Conservation (phyloP, 1,140 invertebrate species). For the Polypedilum pembai region DNA sequence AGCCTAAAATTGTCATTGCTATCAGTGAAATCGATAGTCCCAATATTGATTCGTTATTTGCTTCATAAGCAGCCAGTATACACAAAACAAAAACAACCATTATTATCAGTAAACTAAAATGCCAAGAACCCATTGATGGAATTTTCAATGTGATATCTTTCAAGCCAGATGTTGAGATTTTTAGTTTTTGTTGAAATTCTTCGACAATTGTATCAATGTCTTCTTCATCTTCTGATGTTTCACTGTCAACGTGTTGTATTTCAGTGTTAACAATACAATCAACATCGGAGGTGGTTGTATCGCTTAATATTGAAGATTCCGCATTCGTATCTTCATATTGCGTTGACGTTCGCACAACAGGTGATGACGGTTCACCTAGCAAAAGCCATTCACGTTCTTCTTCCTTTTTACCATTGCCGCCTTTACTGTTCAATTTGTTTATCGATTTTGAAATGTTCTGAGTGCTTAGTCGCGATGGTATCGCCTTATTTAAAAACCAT, state of each 20-base stretch:
- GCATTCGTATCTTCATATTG: constrained; percentile 36
- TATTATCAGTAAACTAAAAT: background rate
- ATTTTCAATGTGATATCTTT: background rate
- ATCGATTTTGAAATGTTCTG: constrained; percentile 36
- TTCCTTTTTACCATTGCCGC: constrained; percentile 35
- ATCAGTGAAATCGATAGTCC: background rate
- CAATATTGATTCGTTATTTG: background rate
- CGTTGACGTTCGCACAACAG: constrained; percentile 33
- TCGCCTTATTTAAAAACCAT: constrained; percentile 39
- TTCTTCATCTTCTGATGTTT: constrained; percentile 39
- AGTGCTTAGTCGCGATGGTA: constrained; percentile 31
- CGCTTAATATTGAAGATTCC: constrained; percentile 40
- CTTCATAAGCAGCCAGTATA: background rate
- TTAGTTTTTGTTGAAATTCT: constrained; percentile 42
- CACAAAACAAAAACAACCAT: background rate
- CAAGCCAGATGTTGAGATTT: constrained; percentile 32
- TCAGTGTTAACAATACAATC: constrained; percentile 42
- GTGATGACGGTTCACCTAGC: constrained; percentile 41
- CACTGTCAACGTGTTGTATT: constrained; percentile 37
- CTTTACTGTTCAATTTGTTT: constrained; percentile 33
- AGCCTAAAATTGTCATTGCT: background rate
- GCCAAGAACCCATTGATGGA: constrained; percentile 8
- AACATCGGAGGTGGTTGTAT: constrained; percentile 40
- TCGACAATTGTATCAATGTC: constrained; percentile 42
- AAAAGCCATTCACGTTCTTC: constrained; percentile 43